These are phyloP conservation scores for Hofmannophila pseudospretella DNA, from an alignment of 2,888 invertebrate genomes.

Conservation along the genomic window DNA sequence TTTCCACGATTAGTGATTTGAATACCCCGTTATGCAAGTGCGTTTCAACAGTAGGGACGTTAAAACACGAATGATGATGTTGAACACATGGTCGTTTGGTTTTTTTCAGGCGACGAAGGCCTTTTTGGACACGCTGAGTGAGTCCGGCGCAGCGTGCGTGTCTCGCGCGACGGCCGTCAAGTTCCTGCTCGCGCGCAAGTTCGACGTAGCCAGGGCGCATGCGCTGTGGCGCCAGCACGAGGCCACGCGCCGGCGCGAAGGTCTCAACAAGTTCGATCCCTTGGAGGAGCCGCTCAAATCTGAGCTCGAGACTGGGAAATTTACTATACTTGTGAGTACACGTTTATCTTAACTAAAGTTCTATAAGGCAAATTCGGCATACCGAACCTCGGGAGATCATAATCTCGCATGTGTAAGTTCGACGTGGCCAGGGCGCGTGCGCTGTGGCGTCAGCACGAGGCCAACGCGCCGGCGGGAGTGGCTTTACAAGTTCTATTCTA, in stretches of 20 bases:
- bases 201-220: constrained; percentile 93
- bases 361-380: no score
- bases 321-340: constrained; percentile 94
- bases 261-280: constrained; percentile 90
- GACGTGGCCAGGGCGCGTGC: constrained; percentile 93
- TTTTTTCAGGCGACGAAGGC: constrained; percentile 86
- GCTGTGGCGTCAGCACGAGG: constrained; percentile 95
- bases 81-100: no score
- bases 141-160: constrained; percentile 71
- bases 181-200: constrained; percentile 95
- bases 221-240: constrained; percentile 96
- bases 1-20: no score
- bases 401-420: constrained; percentile 96
- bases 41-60: no score
- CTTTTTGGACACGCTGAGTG: constrained; percentile 87
- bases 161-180: constrained; percentile 94
- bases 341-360: no score
- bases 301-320: constrained; percentile 95
- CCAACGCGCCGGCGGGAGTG: constrained; percentile 92
- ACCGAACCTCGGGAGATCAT: no score
- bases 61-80: no score
- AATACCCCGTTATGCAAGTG: no score
- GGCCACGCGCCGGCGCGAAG: constrained; percentile 90
- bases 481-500: constrained; percentile 87
- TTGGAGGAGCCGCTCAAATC: constrained; percentile 88